Conservation (phyloP, 2,113 vertebrate genomes). For the Vidua chalybeata region DNA sequence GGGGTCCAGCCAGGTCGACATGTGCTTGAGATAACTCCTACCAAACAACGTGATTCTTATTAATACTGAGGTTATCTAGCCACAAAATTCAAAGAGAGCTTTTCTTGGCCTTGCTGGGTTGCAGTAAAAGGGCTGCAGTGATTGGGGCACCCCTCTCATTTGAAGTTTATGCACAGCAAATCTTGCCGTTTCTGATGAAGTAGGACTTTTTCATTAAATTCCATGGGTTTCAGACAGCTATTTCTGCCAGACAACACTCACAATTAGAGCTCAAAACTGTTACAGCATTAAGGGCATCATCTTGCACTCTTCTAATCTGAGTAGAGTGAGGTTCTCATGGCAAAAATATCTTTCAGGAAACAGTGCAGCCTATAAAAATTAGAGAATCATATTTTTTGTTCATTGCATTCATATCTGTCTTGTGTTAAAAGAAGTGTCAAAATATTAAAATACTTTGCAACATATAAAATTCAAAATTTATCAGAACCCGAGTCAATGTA, state of each 20-base stretch:
- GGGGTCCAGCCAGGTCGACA: background rate
- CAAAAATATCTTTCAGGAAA: background rate
- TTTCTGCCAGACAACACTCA: background rate
- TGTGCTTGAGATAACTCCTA: background rate
- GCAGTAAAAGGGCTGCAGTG: background rate
- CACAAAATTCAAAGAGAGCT: background rate
- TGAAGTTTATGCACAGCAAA: background rate
- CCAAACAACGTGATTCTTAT: background rate
- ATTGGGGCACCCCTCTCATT: background rate
- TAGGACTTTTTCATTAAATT: background rate
- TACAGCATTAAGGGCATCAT: background rate
- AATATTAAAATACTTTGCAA: background rate
- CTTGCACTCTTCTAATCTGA: background rate
- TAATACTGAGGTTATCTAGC: background rate
- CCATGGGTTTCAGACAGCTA: background rate
- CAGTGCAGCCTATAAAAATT: accelerated
- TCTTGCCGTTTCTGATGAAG: background rate
- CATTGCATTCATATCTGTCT: background rate
- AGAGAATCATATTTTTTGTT: background rate
- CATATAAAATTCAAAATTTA: background rate
- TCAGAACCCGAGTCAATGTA: background rate
- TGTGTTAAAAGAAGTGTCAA: background rate
- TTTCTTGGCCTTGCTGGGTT: background rate
- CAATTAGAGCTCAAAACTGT: background rate
- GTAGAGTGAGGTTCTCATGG: background rate